phyloP scores from a whole-genome alignment of 2,888 invertebrate species.

The Stenichneumon culpator region DNA sequence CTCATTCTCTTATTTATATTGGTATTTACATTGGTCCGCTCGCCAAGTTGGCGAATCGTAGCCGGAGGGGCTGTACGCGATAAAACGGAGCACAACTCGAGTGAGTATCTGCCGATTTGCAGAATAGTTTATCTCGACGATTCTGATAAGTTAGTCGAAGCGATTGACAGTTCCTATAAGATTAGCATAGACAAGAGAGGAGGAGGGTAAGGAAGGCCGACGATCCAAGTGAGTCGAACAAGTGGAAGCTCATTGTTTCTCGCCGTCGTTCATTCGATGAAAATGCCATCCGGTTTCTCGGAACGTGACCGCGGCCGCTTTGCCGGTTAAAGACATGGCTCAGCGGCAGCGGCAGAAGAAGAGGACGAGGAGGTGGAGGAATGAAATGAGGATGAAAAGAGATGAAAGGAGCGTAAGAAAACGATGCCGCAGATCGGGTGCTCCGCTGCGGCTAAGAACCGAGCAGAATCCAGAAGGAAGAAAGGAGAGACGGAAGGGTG shows the following conservation, averaged over 20 bases:
- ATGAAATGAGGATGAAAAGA: conserved; percentile 35
- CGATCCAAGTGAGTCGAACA: conserved; percentile 59
- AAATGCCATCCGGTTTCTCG: conserved; percentile 74
- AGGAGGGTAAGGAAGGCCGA: conserved; percentile 37
- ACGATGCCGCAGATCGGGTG: conserved; percentile 29
- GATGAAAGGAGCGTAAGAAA: conserved; percentile 17
- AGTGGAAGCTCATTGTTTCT: conserved; percentile 68
- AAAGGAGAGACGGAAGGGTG: conserved; percentile 20
- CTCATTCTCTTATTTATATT: conserved; percentile 34
- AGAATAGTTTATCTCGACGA: conserved; percentile 23
- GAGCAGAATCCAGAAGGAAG: conserved; percentile 45
- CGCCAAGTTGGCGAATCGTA: conserved; percentile 59
- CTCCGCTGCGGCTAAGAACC: conserved; percentile 16
- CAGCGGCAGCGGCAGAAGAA: conserved; percentile 31
- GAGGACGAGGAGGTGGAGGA: conserved; percentile 41
- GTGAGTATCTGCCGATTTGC: conserved; percentile 26
- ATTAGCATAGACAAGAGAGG: neutral
- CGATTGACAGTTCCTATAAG: conserved; percentile 20
- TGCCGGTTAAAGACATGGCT: conserved; percentile 59
- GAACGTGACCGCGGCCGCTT: conserved; percentile 73
- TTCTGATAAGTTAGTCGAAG: neutral
- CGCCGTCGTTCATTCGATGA: conserved; percentile 67
- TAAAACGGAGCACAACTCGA: conserved; percentile 15
- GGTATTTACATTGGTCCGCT: conserved; percentile 18
- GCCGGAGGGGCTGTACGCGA: conserved; percentile 22